phyloP scores from a whole-genome alignment of 2,797 vertebrate species.

The Anolis apletophallus region DNA sequence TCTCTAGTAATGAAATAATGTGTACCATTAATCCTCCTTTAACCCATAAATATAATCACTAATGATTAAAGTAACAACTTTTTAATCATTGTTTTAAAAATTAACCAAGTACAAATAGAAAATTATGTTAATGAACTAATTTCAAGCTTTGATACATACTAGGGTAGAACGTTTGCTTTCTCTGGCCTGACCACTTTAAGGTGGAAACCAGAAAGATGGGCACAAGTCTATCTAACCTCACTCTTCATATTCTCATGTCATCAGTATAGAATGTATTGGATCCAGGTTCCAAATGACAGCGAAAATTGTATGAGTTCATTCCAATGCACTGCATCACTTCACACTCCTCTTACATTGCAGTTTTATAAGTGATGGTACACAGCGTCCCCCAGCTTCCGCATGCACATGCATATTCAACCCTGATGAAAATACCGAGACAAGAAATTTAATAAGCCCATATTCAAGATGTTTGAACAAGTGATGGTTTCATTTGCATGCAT shows the following conservation, averaged over 20 bases:
- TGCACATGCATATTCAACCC: constrained; percentile 23
- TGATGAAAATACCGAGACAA: constrained; percentile 27
- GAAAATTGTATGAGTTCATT: background rate
- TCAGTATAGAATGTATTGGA: background rate
- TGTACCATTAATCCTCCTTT: no score
- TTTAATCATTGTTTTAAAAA: no score
- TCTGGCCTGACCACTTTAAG: background rate
- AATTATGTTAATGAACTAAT: no score
- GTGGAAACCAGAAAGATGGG: background rate
- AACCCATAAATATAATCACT: no score
- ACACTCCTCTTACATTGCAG: background rate
- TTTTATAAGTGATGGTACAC: background rate
- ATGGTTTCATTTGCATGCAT: constrained; percentile 47
- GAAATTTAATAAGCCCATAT: constrained; percentile 18
- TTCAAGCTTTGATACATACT: background rate
- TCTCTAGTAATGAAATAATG: no score
- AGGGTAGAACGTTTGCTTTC: background rate
- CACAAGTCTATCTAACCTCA: background rate
- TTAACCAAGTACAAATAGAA: no score
- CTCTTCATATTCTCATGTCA: background rate
- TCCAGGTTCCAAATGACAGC: background rate
- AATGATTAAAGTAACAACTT: no score
- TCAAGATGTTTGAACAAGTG: constrained; percentile 30
- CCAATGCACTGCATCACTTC: background rate
- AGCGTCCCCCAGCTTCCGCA: background rate